phyloP scores from a whole-genome alignment of 2,797 vertebrate species.

The Microctenopoma lineatum region DNA sequence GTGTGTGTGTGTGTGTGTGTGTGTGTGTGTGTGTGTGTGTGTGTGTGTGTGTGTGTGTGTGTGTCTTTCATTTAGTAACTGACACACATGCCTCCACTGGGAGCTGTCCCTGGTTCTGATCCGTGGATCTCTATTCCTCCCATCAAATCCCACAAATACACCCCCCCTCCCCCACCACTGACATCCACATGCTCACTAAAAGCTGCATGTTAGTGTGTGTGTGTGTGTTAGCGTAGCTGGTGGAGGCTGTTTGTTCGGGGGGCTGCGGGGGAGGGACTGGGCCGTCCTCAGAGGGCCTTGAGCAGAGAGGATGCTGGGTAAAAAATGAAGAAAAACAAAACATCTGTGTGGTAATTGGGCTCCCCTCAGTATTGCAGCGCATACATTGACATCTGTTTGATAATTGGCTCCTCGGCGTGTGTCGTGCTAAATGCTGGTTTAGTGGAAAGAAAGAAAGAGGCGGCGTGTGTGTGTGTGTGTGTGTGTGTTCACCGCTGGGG shows the following conservation, averaged over 20 bases:
- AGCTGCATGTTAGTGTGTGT: conserved; percentile 12
- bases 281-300: conserved; percentile 71
- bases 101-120: conserved; percentile 86
- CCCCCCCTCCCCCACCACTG: conserved; percentile 56
- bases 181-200: conserved; percentile 70
- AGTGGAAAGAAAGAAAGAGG: conserved; percentile 59
- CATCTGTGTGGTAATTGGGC: conserved; percentile 85
- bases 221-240: conserved; percentile 32
- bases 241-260: conserved; percentile 40
- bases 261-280: conserved; percentile 42
- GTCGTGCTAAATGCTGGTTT: conserved; percentile 82
- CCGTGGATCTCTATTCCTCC: conserved; percentile 44
- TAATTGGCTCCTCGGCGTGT: conserved; percentile 82
- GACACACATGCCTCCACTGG: conserved; percentile 60
- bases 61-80: conserved; percentile 74
- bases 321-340: conserved; percentile 74
- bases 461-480: conserved; percentile 16
- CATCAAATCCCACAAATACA: conserved; percentile 4
- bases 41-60: conserved; percentile 43
- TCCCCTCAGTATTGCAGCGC: conserved; percentile 84
- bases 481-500: conserved; percentile 32
- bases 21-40: conserved; percentile 16
- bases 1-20: conserved; percentile 21
- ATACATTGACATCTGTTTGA: conserved; percentile 87
- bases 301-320: conserved; percentile 71